Evolutionary conservation across 2,113 vertebrate species (phyloP).

Genomic region (Delphinus delphis): DNA sequence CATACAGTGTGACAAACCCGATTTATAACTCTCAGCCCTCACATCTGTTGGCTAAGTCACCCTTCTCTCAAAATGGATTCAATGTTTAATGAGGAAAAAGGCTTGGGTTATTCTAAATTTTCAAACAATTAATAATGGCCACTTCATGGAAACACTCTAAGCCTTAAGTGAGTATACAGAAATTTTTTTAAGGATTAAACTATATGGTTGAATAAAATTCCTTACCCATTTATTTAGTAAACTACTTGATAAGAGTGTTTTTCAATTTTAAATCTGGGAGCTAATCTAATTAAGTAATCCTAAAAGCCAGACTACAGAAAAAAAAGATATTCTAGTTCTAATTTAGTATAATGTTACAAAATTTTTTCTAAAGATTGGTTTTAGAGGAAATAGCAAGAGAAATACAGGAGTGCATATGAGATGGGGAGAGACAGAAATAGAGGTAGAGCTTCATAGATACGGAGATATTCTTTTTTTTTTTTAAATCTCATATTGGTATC

Average conservation of each 20-base stretch:
- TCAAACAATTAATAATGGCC: background rate
- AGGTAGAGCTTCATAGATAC: background rate
- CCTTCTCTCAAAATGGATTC: background rate
- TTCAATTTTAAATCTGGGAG: background rate
- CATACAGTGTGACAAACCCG: background rate
- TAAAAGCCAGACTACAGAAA: background rate
- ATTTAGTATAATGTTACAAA: background rate
- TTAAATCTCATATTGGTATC: slow-evolving; percentile 79
- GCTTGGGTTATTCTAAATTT: background rate
- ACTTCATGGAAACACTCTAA: background rate
- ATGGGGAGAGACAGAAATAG: background rate
- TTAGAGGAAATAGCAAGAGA: background rate
- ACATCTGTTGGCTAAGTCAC: background rate
- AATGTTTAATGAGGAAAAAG: background rate
- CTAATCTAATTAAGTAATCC: background rate
- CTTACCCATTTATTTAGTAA: slow-evolving; percentile 29
- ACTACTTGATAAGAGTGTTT: background rate
- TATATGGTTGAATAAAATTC: background rate
- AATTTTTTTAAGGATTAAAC: background rate
- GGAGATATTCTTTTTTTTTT: background rate
- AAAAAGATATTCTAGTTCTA: slow-evolving; percentile 9
- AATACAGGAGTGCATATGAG: background rate
- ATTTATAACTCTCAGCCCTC: background rate
- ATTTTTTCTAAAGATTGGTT: background rate
- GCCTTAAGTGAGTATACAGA: background rate